Base-by-base conservation (phyloP, 2,797 vertebrate species). In the Tachyglossus aculeatus region DNA sequence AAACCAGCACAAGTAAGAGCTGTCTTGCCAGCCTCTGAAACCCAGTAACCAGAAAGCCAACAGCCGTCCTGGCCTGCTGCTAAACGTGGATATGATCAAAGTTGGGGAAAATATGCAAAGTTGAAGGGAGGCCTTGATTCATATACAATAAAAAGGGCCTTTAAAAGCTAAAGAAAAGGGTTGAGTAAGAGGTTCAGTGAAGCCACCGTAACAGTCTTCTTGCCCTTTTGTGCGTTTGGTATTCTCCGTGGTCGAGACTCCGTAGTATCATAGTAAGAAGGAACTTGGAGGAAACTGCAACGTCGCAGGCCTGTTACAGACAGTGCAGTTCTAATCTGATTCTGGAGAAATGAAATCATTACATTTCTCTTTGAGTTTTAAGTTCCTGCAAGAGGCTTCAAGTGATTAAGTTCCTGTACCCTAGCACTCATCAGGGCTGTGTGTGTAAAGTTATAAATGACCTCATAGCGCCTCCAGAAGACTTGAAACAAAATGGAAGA, bases 1-100 rank as follows among this genome's bases (percentile, higher is more conserved):
- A 81, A 83, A 82, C 43, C 50, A 71, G 57, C 5, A 43, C 48
- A 83, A 56, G 80, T 86, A 87, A 77, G 71, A 71, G 70, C 67
- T 74, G 43, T 18, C 65, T 77, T 59, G 57, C 27, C 59, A 58
- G 53, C 50, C 39, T 62, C 32, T 40, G 75, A 54, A 32, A 56
- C 24, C 54, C 22, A 24, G 40, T 25, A 59, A 14, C 36, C 69
- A 57, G 19, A 14, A 45, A 48, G 47, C 64, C 41, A 48, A 9
- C 41, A 15, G 34, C 44, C 33, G 48, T 71, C 54, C 16, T 3
- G 18, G 12, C 18, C 22, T 38, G 3, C 32, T 3, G 13, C 47
- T 41, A 6, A 59, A 52, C 45, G 27, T 16, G 25, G 7, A 25
- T n/a, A 22, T 44, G 21, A 29, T 79, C 75, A 59, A 59, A 40